These are phyloP conservation scores for Eurosta solidaginis DNA, from an alignment of 1,140 invertebrate genomes.

Conservation along the genomic window DNA sequence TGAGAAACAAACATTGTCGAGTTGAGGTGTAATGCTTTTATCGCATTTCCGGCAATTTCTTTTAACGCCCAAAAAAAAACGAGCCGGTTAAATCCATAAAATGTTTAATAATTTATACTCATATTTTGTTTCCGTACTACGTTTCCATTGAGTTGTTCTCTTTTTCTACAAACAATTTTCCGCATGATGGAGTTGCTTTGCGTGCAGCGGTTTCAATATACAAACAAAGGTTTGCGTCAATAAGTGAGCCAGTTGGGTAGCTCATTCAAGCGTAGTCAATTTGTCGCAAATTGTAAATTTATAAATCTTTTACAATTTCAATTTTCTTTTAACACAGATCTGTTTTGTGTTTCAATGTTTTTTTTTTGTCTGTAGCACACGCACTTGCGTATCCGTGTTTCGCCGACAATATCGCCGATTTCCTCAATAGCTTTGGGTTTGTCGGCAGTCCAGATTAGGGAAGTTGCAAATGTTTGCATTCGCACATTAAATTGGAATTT, in stretches of 20 bases:
- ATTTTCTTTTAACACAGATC: neutral
- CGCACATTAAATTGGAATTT: too few species aligned
- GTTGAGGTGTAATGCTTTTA: neutral
- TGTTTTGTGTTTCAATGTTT: neutral
- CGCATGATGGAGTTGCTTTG: neutral
- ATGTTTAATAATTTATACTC: neutral
- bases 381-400: neutral
- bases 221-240: neutral
- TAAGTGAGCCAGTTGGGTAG: conserved; percentile 12
- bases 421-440: neutral
- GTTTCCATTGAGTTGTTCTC: neutral
- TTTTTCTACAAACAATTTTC: neutral
- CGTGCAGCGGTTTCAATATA: neutral
- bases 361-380: neutral
- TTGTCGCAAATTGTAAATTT: conserved; percentile 14
- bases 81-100: neutral
- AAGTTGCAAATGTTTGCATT: too few species aligned
- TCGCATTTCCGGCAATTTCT: conserved; percentile 26
- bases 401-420: conserved; percentile 10
- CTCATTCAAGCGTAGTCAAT: conserved; percentile 9
- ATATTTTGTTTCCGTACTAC: neutral
- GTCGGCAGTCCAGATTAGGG: too few species aligned
- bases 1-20: neutral
- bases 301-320: conserved; percentile 2
- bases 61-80: neutral